Conservation (phyloP, 1,140 invertebrate genomes). For the Choristoneura fumiferana region DNA sequence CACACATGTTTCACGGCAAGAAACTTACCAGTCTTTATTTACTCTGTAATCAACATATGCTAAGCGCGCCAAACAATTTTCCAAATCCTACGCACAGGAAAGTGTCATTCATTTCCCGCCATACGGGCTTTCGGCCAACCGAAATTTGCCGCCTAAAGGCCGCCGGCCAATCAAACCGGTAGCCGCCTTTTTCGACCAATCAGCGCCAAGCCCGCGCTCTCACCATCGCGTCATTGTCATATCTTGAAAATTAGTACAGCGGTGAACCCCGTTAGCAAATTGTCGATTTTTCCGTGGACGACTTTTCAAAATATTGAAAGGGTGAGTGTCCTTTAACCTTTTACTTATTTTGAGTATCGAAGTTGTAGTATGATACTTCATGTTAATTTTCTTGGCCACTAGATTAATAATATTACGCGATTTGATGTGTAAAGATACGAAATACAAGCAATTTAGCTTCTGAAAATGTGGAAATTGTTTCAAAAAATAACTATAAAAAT, state of each 20-base stretch:
- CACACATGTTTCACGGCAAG: background rate
- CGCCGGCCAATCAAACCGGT: conserved; percentile 53
- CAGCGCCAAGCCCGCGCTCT: conserved; percentile 64
- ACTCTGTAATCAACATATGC: conserved; percentile 39
- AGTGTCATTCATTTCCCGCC: conserved; percentile 71
- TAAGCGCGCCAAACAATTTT: conserved; percentile 70
- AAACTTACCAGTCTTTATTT: conserved; percentile 7
- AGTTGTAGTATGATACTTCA: background rate
- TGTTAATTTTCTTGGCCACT: background rate
- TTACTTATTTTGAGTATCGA: background rate
- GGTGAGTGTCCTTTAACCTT: conserved; percentile 44
- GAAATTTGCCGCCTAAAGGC: conserved; percentile 76
- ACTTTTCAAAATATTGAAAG: conserved; percentile 48
- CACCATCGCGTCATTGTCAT: conserved; percentile 73
- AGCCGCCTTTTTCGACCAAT: conserved; percentile 75
- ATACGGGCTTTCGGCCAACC: conserved; percentile 73
- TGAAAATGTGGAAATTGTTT: background rate
- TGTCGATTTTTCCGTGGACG: conserved; percentile 60
- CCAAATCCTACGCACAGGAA: conserved; percentile 68
- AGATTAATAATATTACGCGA: conserved; percentile 29
- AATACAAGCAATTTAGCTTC: background rate
- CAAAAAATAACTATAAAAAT: background rate
- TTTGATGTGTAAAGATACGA: conserved; percentile 28
- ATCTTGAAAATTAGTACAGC: conserved; percentile 76
- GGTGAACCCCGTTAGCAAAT: conserved; percentile 74